Evolutionary conservation across 2,797 vertebrate species (phyloP).

Genomic region (Otolemur crassicaudatus): DNA sequence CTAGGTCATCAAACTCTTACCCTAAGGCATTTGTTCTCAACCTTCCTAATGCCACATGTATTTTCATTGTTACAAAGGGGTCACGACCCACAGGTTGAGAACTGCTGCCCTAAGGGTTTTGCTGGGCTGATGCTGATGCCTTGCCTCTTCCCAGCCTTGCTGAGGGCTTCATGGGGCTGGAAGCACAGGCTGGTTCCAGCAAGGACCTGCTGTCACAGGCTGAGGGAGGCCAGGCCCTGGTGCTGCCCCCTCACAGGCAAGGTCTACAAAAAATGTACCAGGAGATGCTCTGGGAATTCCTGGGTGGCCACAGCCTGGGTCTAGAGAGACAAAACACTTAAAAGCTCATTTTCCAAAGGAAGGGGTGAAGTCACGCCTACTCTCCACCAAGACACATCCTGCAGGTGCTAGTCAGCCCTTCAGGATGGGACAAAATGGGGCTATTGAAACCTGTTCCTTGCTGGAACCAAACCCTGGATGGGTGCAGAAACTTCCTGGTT

Average conservation of each 20-base stretch:
- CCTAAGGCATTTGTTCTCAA: too few relatives aligned
- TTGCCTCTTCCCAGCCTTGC: neutral
- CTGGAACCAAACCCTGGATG: neutral
- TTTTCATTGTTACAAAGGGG: too few relatives aligned
- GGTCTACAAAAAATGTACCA: neutral
- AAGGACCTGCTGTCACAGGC: neutral
- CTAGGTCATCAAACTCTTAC: neutral
- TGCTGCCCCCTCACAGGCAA: neutral
- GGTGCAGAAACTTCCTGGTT: neutral
- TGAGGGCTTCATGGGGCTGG: neutral
- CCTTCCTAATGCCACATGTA: too few relatives aligned
- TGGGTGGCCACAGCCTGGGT: neutral
- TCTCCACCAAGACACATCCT: neutral
- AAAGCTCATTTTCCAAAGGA: neutral
- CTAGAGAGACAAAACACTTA: neutral
- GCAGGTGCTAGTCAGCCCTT: neutral
- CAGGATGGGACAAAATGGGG: neutral
- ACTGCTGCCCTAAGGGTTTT: neutral
- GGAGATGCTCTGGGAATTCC: neutral
- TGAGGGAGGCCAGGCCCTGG: neutral
- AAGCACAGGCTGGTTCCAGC: neutral
- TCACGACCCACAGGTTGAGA: too few relatives aligned
- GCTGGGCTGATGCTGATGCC: too few relatives aligned
- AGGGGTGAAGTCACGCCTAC: neutral
- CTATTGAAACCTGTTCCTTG: neutral